Evolutionary conservation across 1,140 invertebrate genomes (phyloP), one percentile per base, ranked within the genome.

Genomic region (Metaphire vulgaris): DNA sequence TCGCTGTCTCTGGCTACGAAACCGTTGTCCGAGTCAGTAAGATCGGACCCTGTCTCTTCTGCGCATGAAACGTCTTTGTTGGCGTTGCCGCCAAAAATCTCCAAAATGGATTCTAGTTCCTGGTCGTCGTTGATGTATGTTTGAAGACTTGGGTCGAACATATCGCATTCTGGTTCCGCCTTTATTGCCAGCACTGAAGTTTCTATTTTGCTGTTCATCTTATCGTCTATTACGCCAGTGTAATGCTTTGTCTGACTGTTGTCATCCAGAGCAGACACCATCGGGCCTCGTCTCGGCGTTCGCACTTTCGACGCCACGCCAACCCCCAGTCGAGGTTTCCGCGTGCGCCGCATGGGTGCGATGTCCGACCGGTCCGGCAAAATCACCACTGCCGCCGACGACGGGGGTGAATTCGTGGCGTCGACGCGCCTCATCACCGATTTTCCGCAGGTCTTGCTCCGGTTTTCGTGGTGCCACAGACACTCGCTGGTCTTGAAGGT

Each of bases 401-500:
- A 56, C 41, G 6, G 6, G 21, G 41, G 41, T 56, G 6, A 6
- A 21, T 56, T 56, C 6, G 21, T 6, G 21, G 41, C 41, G 21
- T 56, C 41, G 41, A 12, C 21, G 41, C 41, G 41, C 21, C 41
- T 56, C 21, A 72, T 26, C 6, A 74, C 41, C n/a, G 76, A 71
- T 28, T 72, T 66, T 1, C 77, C 77, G 56, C 77, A 78, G 1
- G 77, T 75, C 77, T 78, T 78, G 69, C 77, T 78, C 6, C 77
- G 31, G 74, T 78, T 74, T 74, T 78, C 77, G 69, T 78, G 77
- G 31, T 78, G 77, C 77, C 77, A 78, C 33, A 78, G 69, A 33
- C 77, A 78, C 69, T 78, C 77, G 74, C 77, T 78, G 15, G 77
- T 78, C 77, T 78, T 78, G 74, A 78, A 78, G 15, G 73, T 33